Conservation (phyloP, 2,113 vertebrate species). For the Mohoua ochrocephala region DNA sequence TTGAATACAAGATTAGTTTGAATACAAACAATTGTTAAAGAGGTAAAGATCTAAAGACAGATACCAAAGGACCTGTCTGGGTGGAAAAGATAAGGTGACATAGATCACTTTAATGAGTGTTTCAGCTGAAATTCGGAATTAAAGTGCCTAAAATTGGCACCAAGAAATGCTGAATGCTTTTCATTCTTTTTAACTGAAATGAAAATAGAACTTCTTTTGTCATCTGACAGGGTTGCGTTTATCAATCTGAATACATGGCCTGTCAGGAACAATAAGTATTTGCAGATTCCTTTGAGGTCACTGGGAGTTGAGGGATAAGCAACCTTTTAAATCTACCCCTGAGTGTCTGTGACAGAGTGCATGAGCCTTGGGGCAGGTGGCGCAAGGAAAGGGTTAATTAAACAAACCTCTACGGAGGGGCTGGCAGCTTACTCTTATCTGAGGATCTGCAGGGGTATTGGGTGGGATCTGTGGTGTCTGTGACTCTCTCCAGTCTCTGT, state of each 20-base stretch:
- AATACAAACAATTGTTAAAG: neutral
- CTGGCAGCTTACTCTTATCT: neutral
- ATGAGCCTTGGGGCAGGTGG: neutral
- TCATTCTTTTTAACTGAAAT: conserved; percentile 9
- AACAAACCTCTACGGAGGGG: neutral
- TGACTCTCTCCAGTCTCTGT: conserved; percentile 51
- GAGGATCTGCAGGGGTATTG: neutral
- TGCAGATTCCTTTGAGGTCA: conserved; percentile 34
- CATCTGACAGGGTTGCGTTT: neutral
- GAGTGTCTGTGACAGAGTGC: conserved; percentile 43
- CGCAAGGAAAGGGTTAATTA: conserved; percentile 18
- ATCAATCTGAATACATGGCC: conserved; percentile 2
- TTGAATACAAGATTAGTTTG: neutral
- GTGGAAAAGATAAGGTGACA: neutral
- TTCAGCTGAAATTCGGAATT: conserved; percentile 2
- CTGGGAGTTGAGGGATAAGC: neutral
- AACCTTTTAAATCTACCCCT: neutral
- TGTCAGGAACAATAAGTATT: conserved; percentile 43
- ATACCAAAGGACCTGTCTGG: conserved; percentile 5
- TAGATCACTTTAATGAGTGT: conserved; percentile 7
- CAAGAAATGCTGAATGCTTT: neutral
- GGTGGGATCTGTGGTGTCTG: neutral
- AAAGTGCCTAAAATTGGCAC: neutral
- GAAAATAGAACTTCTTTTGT: neutral
- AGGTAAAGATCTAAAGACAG: conserved; percentile 23